Conservation (phyloP, 2,797 vertebrate genomes). For the Atherinosoma microstoma region DNA sequence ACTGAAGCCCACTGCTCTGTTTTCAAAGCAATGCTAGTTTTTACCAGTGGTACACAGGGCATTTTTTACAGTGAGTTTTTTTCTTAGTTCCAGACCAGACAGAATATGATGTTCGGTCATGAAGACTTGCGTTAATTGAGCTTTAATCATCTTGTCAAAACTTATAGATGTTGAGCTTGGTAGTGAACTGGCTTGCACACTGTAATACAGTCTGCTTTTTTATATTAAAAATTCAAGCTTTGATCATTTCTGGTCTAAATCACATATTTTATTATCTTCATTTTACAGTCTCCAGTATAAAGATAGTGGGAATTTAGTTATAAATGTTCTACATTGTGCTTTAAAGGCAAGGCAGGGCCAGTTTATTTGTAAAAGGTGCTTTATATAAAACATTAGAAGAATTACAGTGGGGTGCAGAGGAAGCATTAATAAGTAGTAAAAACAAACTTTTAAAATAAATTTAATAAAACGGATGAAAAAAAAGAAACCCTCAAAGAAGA, state of each 20-base stretch:
- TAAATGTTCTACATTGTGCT: not conserved
- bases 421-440: too few species aligned
- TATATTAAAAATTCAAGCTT: not conserved
- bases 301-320: not conserved
- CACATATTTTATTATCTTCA: not conserved
- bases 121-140: conserved; percentile 42
- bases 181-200: not conserved
- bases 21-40: conserved; percentile 54
- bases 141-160: conserved; percentile 49
- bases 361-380: too few species aligned
- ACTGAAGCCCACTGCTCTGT: conserved; percentile 35
- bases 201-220: not conserved
- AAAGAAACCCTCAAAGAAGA: too few species aligned
- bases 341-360: too few species aligned
- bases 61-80: conserved; percentile 2
- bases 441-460: too few species aligned
- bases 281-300: not conserved
- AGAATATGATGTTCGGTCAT: conserved; percentile 24
- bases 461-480: too few species aligned
- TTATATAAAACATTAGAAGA: too few species aligned
- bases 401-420: too few species aligned
- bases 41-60: conserved; percentile 26
- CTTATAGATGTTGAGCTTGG: conserved; percentile 4
- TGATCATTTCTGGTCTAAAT: not conserved
- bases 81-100: not conserved